These are phyloP conservation scores for Varanus salvator DNA, from an alignment of 2,113 vertebrate species.

Conservation along the genomic window DNA sequence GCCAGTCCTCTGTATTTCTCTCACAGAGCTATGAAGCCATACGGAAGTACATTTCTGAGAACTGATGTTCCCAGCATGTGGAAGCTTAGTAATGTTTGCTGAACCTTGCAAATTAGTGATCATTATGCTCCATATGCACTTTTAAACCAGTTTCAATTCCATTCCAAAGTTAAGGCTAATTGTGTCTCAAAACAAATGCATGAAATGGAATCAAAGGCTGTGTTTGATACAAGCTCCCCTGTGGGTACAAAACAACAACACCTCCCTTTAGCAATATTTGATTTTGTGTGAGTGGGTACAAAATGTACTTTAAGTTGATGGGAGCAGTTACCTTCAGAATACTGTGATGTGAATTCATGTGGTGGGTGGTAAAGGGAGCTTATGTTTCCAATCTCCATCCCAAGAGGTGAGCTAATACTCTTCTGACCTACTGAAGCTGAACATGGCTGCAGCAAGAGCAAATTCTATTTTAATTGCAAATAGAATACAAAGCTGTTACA, in stretches of 20 bases:
- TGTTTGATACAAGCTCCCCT: background rate
- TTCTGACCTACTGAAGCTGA: constrained; percentile 49
- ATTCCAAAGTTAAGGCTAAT: background rate
- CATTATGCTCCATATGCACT: background rate
- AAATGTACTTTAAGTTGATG: constrained; percentile 18
- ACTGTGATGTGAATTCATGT: constrained; percentile 20
- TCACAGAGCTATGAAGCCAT: background rate
- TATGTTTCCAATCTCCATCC: constrained; percentile 39
- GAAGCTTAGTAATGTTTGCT: background rate
- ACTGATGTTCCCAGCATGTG: background rate
- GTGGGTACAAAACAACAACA: constrained; percentile 13
- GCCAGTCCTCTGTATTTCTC: background rate
- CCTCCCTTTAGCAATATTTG: constrained; percentile 1
- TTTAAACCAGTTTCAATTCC: background rate
- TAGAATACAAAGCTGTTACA: constrained; percentile 46
- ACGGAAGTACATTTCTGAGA: background rate
- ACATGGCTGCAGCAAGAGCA: constrained; percentile 27
- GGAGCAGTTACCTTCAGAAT: constrained; percentile 25
- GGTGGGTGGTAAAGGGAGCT: constrained; percentile 26
- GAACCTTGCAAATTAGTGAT: background rate
- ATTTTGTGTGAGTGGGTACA: constrained; percentile 13
- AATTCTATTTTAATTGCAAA: constrained; percentile 46
- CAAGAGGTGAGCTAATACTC: constrained; percentile 57
- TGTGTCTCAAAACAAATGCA: background rate
- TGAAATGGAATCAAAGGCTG: background rate